Evolutionary conservation across 2,888 invertebrate species (phyloP), one percentile per base, ranked within the genome.

Genomic region (Geophilus truncorum): DNA sequence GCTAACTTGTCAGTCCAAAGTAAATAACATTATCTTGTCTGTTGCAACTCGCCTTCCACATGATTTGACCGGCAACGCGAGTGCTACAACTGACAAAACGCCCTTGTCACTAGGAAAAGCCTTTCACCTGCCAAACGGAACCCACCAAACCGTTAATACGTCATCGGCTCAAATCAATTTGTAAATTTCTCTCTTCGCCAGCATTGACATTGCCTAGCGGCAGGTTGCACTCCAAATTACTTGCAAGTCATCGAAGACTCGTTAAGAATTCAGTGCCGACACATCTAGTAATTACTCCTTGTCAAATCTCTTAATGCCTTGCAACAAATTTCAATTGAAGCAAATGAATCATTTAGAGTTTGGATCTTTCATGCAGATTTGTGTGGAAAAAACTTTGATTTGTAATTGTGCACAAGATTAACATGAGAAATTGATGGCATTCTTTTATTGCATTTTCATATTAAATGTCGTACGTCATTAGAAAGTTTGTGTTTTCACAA

Each of bases 61-160:
- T 75, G 75, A 75, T 75, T 75, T 75, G 75, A 75, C 75, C 75
- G 32, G 32, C 32, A 75, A 75, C 32, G 32, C 30, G 28, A 28
- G 23, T 5, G 75, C 75, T 28, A 30, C 32, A 32, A 28, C 75
- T 51, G 51, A 18, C 51, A 51, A 51, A 18, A 51, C 51, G 51
- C 51, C 21, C 51, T 51, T n/a, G 4, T 21, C n/a, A n/a, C 18
- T 18, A n/a, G 18, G 6, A 40, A 15, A 51, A 21, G 5, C 51
- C n/a, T 45, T 21, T 51, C 51, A 51, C 51, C 18, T 51, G 51
- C 51, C 51, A 51, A n/a, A n/a, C n/a, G n/a, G n/a, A n/a, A n/a
- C n/a, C n/a, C n/a, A n/a, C 51, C n/a, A 45, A 51, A 3, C 51
- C 51, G 51, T 51, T 51, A n/a, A 51, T 51, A 51, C 18, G 18